phyloP scores from a whole-genome alignment of 2,113 vertebrate genomes.

The Fregetta grallaria region DNA sequence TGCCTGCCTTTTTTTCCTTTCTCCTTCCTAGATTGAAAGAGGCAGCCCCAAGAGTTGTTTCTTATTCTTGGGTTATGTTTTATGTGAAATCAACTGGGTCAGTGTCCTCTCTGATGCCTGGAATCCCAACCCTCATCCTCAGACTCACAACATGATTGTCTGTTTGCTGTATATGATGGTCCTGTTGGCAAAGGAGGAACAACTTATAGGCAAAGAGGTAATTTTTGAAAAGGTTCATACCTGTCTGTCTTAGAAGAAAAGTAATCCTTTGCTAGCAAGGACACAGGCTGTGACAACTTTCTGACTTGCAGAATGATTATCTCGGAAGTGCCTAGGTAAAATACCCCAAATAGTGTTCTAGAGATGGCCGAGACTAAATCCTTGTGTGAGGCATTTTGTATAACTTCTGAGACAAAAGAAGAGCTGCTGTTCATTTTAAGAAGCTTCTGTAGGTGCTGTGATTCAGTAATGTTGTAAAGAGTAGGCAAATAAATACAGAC shows the following conservation, averaged over 20 bases:
- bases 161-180: conserved; percentile 94
- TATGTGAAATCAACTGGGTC: conserved; percentile 96
- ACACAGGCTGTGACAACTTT: neutral
- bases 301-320: neutral
- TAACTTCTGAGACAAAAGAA: neutral
- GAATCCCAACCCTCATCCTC: conserved; percentile 73
- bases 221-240: neutral
- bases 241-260: neutral
- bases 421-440: neutral
- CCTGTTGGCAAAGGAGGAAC: conserved; percentile 90
- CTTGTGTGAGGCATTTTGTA: neutral
- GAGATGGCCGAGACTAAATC: neutral
- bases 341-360: neutral
- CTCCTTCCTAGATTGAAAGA: conserved; percentile 85
- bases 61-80: conserved; percentile 88
- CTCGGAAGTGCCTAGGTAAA: neutral
- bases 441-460: neutral
- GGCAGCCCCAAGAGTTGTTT: conserved; percentile 97
- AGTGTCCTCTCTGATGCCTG: conserved; percentile 88
- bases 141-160: conserved; percentile 84
- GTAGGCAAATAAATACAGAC: neutral
- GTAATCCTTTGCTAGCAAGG: neutral
- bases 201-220: conserved; percentile 82
- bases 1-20: neutral
- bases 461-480: neutral